phyloP scores from a whole-genome alignment of 2,113 vertebrate species.

The Oxygymnocypris stewartii region DNA sequence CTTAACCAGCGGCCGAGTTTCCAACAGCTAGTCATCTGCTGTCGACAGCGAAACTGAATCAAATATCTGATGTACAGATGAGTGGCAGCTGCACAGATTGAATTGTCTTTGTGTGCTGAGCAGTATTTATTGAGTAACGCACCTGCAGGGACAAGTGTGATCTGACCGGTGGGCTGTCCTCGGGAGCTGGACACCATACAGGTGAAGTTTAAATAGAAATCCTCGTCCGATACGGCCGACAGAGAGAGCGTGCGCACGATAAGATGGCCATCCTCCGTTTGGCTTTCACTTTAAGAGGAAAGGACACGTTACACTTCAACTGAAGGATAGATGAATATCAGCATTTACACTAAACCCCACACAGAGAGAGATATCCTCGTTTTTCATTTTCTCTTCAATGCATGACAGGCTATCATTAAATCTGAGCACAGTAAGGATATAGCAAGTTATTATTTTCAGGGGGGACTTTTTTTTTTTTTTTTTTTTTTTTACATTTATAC shows the following conservation, averaged over 20 bases:
- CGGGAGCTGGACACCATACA: constrained; percentile 65
- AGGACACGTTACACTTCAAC: not conserved
- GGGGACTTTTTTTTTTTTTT: no score
- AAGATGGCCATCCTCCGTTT: constrained; percentile 50
- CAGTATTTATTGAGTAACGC: not conserved
- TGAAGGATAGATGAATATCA: not conserved
- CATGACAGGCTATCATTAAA: no score
- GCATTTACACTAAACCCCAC: not conserved
- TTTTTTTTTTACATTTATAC: no score
- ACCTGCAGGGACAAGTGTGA: constrained; percentile 80
- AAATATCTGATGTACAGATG: not conserved
- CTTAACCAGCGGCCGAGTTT: not conserved
- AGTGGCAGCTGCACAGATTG: not conserved
- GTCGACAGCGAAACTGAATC: not conserved
- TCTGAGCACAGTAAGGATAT: no score
- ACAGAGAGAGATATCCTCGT: no score
- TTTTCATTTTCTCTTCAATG: no score
- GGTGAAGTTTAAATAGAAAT: constrained; percentile 80
- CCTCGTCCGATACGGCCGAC: constrained; percentile 71
- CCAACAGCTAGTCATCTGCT: not conserved
- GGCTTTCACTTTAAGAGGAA: constrained; percentile 47
- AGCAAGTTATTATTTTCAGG: no score
- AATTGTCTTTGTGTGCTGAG: not conserved
- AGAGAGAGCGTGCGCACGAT: constrained; percentile 66
- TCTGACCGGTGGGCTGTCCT: constrained; percentile 53